Percentiles rank a stretch among this genome's conserved stretches.
Conservation (phyloP, 2,113 vertebrate species). For the Triplophysa rosa region DNA sequence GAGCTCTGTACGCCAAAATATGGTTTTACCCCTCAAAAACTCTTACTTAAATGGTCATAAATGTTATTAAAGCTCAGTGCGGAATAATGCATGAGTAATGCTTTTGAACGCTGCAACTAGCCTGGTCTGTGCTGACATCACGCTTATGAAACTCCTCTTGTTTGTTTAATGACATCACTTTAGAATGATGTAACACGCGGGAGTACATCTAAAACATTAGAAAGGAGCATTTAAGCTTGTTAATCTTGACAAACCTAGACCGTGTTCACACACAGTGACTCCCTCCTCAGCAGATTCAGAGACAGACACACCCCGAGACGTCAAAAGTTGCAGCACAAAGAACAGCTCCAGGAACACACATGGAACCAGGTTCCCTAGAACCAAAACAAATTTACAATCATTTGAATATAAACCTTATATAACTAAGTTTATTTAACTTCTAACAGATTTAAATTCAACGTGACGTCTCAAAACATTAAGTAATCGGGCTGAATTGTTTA, state of each 20-base stretch:
- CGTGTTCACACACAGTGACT: slow-evolving; percentile 48
- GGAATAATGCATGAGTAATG: neutral
- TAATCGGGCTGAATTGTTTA: neutral
- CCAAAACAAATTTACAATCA: slow-evolving; percentile 11
- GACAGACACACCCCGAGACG: slow-evolving; percentile 73
- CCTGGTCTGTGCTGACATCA: neutral
- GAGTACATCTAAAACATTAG: neutral
- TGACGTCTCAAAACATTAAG: too few species aligned
- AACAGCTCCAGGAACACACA: slow-evolving; percentile 97
- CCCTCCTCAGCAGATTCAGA: slow-evolving; percentile 53
- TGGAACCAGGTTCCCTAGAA: slow-evolving; percentile 91
- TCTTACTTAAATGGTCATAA: neutral
- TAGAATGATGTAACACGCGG: neutral
- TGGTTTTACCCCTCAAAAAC: too few species aligned
- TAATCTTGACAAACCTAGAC: slow-evolving; percentile 56
- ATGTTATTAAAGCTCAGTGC: neutral
- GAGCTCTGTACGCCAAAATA: too few species aligned
- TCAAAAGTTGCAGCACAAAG: slow-evolving; percentile 93
- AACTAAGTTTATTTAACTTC: neutral
- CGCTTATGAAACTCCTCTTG: neutral
- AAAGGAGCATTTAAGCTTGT: neutral
- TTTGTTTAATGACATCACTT: neutral
- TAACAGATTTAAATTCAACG: neutral
- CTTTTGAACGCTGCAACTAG: neutral
- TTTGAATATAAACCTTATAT: neutral